A percentile compares a stretch with the other conserved stretches of the same genome.
phyloP scores from a whole-genome alignment of 2,888 invertebrate species.

The Adelphocoris suturalis region DNA sequence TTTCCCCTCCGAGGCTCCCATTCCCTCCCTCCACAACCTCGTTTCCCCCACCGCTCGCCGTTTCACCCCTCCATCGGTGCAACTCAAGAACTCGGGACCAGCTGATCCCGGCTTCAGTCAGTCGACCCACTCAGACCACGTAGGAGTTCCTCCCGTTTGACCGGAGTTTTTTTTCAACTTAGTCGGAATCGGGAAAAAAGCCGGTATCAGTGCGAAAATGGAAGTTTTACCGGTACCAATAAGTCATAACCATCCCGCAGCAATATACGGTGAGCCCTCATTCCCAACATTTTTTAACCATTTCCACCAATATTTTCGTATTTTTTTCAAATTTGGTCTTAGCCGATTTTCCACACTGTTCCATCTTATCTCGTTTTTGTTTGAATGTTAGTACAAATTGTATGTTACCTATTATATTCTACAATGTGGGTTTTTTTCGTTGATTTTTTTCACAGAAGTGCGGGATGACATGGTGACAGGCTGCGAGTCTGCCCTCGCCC shows the following conservation, averaged over 20 bases:
- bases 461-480: constrained; percentile 75
- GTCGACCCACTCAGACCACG: constrained; percentile 33
- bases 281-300: neutral
- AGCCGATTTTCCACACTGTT: neutral
- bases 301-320: neutral
- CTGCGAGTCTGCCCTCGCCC: constrained; percentile 83
- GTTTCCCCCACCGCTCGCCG: constrained; percentile 11
- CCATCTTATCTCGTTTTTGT: neutral
- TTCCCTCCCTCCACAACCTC: neutral
- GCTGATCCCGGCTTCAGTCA: constrained; percentile 69
- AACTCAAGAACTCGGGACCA: constrained; percentile 64
- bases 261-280: constrained; percentile 62
- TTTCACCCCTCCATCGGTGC: constrained; percentile 33
- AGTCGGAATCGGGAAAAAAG: constrained; percentile 66
- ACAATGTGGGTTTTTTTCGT: constrained; percentile 27
- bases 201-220: constrained; percentile 70
- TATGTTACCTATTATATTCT: neutral
- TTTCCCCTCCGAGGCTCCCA: constrained; percentile 1
- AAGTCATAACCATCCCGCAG: constrained; percentile 68
- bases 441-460: constrained; percentile 64
- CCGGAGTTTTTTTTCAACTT: constrained; percentile 69
- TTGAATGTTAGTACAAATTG: neutral
- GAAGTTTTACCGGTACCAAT: constrained; percentile 72
- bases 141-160: neutral
- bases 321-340: neutral